A percentile compares a stretch with the other conserved stretches of the same genome.
Conservation (phyloP, 2,113 vertebrate genomes). For the Isurus oxyrinchus region DNA sequence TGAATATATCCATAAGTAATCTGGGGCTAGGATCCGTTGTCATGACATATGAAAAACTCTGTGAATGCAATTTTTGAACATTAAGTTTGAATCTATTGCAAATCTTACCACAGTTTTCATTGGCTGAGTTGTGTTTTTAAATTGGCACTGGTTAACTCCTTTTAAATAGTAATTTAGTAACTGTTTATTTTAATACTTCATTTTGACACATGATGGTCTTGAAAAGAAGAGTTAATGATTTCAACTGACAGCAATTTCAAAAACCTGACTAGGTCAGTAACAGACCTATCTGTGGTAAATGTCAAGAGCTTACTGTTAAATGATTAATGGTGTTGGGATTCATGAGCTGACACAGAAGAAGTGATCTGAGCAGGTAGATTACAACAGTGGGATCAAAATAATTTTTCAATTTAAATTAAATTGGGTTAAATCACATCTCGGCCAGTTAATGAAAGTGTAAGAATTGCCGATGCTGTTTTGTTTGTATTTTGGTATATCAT, state of each 20-base stretch:
- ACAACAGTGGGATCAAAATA: slow-evolving; percentile 9
- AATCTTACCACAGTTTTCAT: neutral
- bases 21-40: too few relatives aligned
- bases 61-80: neutral
- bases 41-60: neutral
- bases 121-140: neutral
- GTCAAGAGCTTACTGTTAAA: neutral
- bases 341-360: neutral
- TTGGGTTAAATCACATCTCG: slow-evolving; percentile 5
- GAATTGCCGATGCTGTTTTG: neutral
- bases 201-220: neutral
- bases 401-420: neutral
- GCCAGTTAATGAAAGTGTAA: neutral
- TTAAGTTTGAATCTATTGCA: neutral
- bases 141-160: neutral
- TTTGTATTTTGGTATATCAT: neutral
- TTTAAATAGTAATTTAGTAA: neutral
- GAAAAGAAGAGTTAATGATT: neutral
- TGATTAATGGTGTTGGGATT: neutral
- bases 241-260: neutral
- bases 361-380: neutral
- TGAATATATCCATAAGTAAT: too few relatives aligned
- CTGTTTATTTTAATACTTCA: neutral
- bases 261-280: neutral
- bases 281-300: slow-evolving; percentile 5